phyloP scores from a whole-genome alignment of 2,797 vertebrate genomes.

The Cyclopterus lumpus region DNA sequence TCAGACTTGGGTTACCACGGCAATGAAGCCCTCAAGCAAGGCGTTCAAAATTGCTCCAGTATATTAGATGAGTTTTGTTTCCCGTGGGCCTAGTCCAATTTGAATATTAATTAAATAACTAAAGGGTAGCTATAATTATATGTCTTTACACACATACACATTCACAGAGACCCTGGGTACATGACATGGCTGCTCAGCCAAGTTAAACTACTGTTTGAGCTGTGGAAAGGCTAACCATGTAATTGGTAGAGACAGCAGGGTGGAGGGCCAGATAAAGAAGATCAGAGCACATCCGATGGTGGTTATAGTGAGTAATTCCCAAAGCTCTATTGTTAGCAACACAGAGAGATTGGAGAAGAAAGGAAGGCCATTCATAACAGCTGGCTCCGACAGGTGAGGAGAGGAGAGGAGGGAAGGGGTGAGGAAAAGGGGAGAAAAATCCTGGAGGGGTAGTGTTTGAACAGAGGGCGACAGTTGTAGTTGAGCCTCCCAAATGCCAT shows the following conservation, averaged over 20 bases:
- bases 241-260: conserved; percentile 69
- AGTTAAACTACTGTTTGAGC: conserved; percentile 49
- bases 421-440: conserved; percentile 54
- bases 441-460: conserved; percentile 60
- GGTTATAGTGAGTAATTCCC: conserved; percentile 44
- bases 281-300: conserved; percentile 53
- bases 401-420: conserved; percentile 17
- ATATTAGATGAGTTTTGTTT: conserved; percentile 49
- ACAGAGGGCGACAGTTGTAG: conserved; percentile 77
- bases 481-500: conserved; percentile 74
- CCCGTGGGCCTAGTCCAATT: conserved; percentile 39
- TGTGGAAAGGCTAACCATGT: conserved; percentile 51
- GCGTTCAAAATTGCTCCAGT: conserved; percentile 31
- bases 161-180: conserved; percentile 26
- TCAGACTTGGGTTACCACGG: conserved; percentile 70
- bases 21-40: conserved; percentile 34
- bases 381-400: conserved; percentile 55
- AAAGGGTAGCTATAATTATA: conserved; percentile 57
- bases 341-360: conserved; percentile 49
- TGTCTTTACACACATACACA: conserved; percentile 24
- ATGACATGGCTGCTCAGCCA: conserved; percentile 18
- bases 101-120: conserved; percentile 63
- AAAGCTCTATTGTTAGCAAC: conserved; percentile 50
- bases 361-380: conserved; percentile 50
- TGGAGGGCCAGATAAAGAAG: conserved; percentile 58